Percentiles rank a stretch among this genome's conserved stretches.
phyloP scores from a whole-genome alignment of 2,888 invertebrate species.

The Troides aeacus region DNA sequence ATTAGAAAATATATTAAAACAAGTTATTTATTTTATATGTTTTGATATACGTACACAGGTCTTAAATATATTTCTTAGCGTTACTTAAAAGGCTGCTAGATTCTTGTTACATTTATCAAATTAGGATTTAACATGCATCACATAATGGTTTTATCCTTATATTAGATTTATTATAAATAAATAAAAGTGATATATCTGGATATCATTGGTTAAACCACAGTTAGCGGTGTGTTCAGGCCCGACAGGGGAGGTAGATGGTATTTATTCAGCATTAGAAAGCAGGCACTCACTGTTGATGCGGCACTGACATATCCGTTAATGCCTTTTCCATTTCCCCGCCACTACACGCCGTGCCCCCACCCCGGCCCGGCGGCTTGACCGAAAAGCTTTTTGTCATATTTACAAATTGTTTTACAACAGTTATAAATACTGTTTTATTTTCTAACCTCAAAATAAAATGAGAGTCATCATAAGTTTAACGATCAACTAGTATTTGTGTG shows the following conservation, averaged over 20 bases:
- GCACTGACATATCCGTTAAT: constrained; percentile 79
- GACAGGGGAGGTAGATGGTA: constrained; percentile 64
- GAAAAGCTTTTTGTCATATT: constrained; percentile 46
- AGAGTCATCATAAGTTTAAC: neutral
- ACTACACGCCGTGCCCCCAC: constrained; percentile 50
- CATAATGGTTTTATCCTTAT: too few species aligned
- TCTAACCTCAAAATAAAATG: neutral
- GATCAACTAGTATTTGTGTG: neutral
- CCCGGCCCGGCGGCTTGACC: constrained; percentile 61
- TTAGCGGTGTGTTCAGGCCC: constrained; percentile 47
- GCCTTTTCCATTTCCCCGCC: constrained; percentile 77
- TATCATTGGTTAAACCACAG: constrained; percentile 35
- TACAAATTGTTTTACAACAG: constrained; percentile 15
- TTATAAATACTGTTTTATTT: neutral
- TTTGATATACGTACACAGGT: too few species aligned
- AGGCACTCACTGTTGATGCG: constrained; percentile 76
- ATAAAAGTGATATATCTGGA: neutral
- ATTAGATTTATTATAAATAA: neutral
- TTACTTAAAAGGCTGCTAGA: too few species aligned
- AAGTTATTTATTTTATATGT: too few species aligned
- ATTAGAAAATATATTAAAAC: too few species aligned
- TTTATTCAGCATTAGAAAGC: constrained; percentile 77
- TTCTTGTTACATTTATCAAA: too few species aligned
- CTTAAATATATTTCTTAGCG: too few species aligned
- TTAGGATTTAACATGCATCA: too few species aligned